phyloP scores from a whole-genome alignment of 2,888 invertebrate species.

The Brachyptera risi region DNA sequence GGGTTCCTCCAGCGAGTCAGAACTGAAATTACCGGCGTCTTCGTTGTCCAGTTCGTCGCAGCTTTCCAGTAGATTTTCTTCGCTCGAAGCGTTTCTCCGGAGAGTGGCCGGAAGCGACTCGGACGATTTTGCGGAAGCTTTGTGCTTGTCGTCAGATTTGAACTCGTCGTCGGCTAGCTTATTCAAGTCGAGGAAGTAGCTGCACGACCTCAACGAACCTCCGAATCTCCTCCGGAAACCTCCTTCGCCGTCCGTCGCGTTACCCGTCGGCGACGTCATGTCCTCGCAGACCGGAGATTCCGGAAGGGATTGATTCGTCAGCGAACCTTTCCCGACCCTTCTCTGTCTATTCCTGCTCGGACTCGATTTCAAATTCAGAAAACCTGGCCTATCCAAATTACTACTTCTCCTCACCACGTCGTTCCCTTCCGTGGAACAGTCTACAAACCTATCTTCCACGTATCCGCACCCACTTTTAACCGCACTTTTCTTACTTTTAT shows the following conservation, averaged over 20 bases:
- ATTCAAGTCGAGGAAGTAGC: constrained; percentile 62
- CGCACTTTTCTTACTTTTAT: too few relatives aligned
- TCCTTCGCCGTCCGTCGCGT: constrained; percentile 29
- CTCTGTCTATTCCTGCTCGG: constrained; percentile 13
- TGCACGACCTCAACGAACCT: constrained; percentile 45
- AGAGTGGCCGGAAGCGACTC: constrained; percentile 43
- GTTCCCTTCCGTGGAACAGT: not conserved
- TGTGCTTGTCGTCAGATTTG: too few relatives aligned
- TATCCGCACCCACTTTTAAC: too few relatives aligned
- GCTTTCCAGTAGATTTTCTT: constrained; percentile 38
- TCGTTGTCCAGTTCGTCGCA: constrained; percentile 40
- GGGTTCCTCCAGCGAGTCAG: constrained; percentile 73
- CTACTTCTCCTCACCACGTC: not conserved
- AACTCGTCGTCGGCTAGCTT: constrained; percentile 26
- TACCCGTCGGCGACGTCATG: constrained; percentile 28
- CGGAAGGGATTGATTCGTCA: constrained; percentile 59
- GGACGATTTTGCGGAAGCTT: constrained; percentile 40
- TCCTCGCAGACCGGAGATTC: constrained; percentile 81
- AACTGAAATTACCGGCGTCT: constrained; percentile 70
- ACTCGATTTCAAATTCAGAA: constrained; percentile 25
- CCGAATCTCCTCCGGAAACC: constrained; percentile 39
- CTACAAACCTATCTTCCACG: constrained; percentile 10
- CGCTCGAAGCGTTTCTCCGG: constrained; percentile 34
- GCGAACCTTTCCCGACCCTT: too few relatives aligned
- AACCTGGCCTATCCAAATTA: constrained; percentile 21